Conservation (phyloP, 2,797 vertebrate species). For the Erethizon dorsatum region DNA sequence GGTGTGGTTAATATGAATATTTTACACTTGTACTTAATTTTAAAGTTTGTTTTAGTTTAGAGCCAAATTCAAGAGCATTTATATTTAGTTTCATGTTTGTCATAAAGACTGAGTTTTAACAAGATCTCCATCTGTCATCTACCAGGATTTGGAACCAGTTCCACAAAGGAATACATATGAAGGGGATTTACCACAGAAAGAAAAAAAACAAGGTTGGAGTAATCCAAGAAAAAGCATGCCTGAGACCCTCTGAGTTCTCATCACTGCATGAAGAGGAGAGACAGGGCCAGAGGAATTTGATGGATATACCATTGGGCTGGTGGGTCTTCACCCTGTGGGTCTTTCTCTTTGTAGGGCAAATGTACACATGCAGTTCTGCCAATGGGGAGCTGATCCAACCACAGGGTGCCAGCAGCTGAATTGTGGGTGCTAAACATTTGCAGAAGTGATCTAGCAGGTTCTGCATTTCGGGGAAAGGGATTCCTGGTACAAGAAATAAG, state of each 20-base stretch:
- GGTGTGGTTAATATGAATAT: background rate
- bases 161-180: background rate
- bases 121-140: background rate
- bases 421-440: background rate
- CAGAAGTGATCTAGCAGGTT: background rate
- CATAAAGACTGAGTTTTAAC: background rate
- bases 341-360: background rate
- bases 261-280: background rate
- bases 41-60: slow-evolving; percentile 19
- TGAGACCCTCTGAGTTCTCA: background rate
- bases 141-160: background rate
- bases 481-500: background rate
- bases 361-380: background rate
- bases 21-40: background rate
- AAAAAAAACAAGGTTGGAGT: background rate
- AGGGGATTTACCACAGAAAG: background rate
- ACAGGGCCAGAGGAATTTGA: background rate
- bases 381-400: background rate
- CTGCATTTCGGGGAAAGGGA: background rate
- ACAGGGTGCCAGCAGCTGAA: background rate
- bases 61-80: background rate
- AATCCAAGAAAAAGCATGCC: background rate
- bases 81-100: slow-evolving; percentile 1
- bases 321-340: background rate
- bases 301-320: rapidly evolving